Evolutionary conservation across 2,888 invertebrate genomes (phyloP), one percentile per base, ranked within the genome.

Genomic region (Drosophila nr. perissopoda): DNA sequence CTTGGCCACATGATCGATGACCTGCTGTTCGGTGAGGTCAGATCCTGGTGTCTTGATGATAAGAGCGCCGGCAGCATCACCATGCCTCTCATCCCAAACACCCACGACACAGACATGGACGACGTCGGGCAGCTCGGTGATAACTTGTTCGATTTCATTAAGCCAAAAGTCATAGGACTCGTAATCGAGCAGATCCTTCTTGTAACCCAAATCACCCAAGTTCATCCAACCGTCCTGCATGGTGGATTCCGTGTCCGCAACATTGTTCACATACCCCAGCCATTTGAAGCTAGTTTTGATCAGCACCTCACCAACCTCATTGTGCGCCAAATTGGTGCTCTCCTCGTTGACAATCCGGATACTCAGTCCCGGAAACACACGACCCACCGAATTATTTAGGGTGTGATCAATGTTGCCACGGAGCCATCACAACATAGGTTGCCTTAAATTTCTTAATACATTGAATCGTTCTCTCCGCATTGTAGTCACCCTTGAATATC

Each of bases 141-240:
- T 88, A 25, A 89, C 69, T n/a, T 79, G 71, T 63, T 92, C 92
- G 4, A 92, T 79, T 46, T 91, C 91, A 16, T 73, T 79, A 59
- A 91, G 91, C 78, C 81, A 91, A 25, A 88, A 84, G 29, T 89
- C 82, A 67, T 76, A 81, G 48, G 84, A 82, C 5, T 86, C 72
- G 70, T 89, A 91, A 65, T 91, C 91, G 3, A 92, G 64, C 56
- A 91, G 79, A 36, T 93, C 92, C 76, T 92, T 93, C 57, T 88
- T 91, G 16, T 88, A 89, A 16, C 93, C 93, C 46, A 92, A 51
- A 67, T 93, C 93, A 7, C 93, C 93, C 0, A 91, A 81, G 21
- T 85, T 83, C 4, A 91, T 74, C 92, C 92, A 93, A 16, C 91
- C 91, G 25, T 92, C 83, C 7, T 83, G 65, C 0, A 81, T 0